Percentiles rank a stretch among this genome's conserved stretches.
Evolutionary conservation across 2,797 vertebrate genomes (phyloP).

Genomic region (Novumbra hubbsi): DNA sequence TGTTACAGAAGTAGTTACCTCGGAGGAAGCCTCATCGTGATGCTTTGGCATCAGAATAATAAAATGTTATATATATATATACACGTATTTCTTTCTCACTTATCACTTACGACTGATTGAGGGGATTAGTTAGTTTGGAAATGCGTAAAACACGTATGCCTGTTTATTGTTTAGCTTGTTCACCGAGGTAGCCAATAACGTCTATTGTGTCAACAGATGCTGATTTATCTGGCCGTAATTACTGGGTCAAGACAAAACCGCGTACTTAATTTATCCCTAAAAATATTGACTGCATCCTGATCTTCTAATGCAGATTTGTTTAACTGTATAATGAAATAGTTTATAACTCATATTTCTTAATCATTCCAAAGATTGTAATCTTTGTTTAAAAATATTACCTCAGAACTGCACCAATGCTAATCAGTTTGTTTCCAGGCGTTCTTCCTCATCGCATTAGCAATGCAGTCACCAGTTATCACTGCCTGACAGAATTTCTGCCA

Average conservation of each 20-base stretch:
- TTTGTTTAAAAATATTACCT: neutral
- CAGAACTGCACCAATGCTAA: neutral
- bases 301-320: neutral
- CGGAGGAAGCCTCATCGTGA: slow-evolving; percentile 25
- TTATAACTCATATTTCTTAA: neutral
- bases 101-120: neutral
- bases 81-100: neutral
- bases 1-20: neutral
- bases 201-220: neutral
- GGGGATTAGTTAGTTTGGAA: neutral
- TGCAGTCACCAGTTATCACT: slow-evolving; percentile 15
- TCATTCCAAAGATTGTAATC: neutral
- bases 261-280: neutral
- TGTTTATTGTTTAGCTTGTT: neutral
- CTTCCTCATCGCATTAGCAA: neutral
- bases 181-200: neutral
- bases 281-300: neutral
- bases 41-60: slow-evolving; percentile 23
- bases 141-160: neutral
- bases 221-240: neutral
- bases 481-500: slow-evolving; percentile 30
- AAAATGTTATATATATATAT: slow-evolving; percentile 1
- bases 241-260: too few relatives aligned
- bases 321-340: neutral
- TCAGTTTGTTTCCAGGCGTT: neutral